Evolutionary conservation across 1,140 invertebrate genomes (phyloP), one percentile per base, ranked within the genome.

Genomic region (Penaeus vannamei): DNA sequence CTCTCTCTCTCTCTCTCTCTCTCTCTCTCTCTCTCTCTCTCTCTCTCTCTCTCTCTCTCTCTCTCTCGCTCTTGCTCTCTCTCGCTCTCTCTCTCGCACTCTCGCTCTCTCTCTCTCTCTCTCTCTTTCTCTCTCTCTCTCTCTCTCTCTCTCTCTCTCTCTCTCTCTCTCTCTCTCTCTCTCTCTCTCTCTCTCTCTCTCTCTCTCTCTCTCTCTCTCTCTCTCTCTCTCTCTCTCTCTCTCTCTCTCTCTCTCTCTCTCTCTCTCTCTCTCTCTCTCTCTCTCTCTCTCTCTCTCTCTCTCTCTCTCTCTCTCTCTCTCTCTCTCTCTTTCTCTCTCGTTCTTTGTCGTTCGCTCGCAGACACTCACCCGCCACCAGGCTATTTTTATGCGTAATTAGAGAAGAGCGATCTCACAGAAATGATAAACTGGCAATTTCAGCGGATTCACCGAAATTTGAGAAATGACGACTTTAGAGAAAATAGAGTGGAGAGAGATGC

Each of bases 211-310:
- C 60, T 20, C 32, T 22, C 26, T 19, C 26, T 19, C 26, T 32
- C 29, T 32, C 36, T 22, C 19, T 7, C 8, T 7, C 26, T 46
- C 32, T 29, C 32, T 23, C 26, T 19, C 17, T 26, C 32, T 46
- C 29, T 77, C 22, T 32, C 8, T 10, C 23, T 5, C 14, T 23
- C 64, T 23, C 83, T 84, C 59, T 61, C 80, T 61, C 80, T 61
- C 59, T 83, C 42, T 83, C 46, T 29, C 46, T 59, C 46, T 61
- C 76, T 79, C 76, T 61, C 61, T 90, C 53, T 82, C 26, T 91
- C 66, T 90, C 79, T 87, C 83, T 83, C 76, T 36, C 82, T 42
- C 36, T 90, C 84, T 83, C 26, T 62, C 26, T 12, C 26, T 84
- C 82, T 84, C 82, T 84, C 26, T 17, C 26, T 17, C 19, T 62